Evolutionary conservation across 2,888 invertebrate species (phyloP).

Genomic region (Steinernema scapterisci): DNA sequence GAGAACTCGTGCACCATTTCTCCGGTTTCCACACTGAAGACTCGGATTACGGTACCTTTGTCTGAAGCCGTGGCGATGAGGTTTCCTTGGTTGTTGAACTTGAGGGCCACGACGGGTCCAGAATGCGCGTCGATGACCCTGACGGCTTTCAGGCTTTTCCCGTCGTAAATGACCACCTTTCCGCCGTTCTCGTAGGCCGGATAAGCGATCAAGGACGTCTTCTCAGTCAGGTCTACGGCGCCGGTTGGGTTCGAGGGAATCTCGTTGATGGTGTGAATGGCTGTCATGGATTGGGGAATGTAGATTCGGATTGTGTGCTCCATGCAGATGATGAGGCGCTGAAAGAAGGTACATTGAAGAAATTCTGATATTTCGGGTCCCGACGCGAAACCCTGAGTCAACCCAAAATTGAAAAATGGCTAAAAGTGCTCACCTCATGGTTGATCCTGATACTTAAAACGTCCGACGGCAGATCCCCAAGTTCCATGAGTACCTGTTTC

Average conservation of each 20-base stretch:
- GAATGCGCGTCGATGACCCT: conserved; percentile 75
- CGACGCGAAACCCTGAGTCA: not conserved
- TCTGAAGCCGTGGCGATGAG: conserved; percentile 72
- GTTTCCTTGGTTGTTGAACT: conserved; percentile 84
- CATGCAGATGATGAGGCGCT: conserved; percentile 92
- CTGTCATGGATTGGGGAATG: conserved; percentile 77
- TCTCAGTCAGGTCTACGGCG: conserved; percentile 57
- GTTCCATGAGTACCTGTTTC: not conserved
- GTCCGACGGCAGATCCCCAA: not conserved
- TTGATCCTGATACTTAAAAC: not conserved
- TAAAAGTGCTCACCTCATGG: not conserved
- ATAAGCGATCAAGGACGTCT: not conserved
- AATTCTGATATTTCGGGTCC: no score
- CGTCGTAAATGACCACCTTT: not conserved
- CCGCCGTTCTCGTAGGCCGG: not conserved
- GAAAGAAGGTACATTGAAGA: conserved; percentile 60
- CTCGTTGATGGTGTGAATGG: conserved; percentile 87
- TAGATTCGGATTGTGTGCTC: conserved; percentile 97
- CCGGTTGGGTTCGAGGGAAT: conserved; percentile 94
- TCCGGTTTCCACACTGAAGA: conserved; percentile 85
- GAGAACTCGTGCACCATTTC: conserved; percentile 90
- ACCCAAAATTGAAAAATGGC: no score
- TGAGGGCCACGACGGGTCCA: conserved; percentile 89
- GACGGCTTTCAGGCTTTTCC: not conserved
- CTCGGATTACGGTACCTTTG: conserved; percentile 90